These are phyloP conservation scores for Phoxinus dragarum DNA, from an alignment of 2,797 vertebrate genomes.

Conservation along the genomic window DNA sequence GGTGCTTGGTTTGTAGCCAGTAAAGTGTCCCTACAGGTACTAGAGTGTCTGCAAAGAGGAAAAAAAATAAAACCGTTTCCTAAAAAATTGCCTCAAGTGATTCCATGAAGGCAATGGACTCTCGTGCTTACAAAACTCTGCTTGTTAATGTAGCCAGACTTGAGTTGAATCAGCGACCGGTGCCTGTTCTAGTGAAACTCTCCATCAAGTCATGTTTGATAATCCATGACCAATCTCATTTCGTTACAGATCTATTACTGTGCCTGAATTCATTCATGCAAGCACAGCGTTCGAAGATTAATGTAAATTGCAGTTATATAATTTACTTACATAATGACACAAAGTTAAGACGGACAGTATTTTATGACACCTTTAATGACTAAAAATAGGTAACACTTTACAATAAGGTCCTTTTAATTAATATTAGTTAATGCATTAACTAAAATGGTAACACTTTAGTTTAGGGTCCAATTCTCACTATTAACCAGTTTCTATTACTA, in stretches of 20 bases:
- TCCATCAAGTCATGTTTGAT: conserved; percentile 46
- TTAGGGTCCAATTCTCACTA: no score
- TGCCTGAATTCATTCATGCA: conserved; percentile 31
- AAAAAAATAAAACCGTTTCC: not conserved
- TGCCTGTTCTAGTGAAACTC: conserved; percentile 31
- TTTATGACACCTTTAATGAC: conserved; percentile 36
- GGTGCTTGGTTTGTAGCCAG: conserved; percentile 20
- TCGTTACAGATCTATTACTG: conserved; percentile 34
- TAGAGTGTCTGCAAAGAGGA: not conserved
- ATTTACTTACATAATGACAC: conserved; percentile 45
- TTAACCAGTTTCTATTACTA: no score
- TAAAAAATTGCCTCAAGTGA: conserved; percentile 8
- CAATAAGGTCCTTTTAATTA: not conserved
- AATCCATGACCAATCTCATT: conserved; percentile 43
- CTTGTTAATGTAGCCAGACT: conserved; percentile 11
- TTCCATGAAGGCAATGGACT: conserved; percentile 4
- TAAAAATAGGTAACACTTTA: no score
- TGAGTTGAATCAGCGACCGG: conserved; percentile 19
- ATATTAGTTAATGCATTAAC: not conserved
- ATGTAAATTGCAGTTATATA: conserved; percentile 49
- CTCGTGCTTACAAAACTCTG: conserved; percentile 23
- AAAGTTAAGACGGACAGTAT: conserved; percentile 48
- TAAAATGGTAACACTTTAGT: not conserved
- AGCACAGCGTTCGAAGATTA: conserved; percentile 32
- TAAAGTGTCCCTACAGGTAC: conserved; percentile 32